Evolutionary conservation across 2,113 vertebrate species (phyloP).

Genomic region (Dromas ardeola): DNA sequence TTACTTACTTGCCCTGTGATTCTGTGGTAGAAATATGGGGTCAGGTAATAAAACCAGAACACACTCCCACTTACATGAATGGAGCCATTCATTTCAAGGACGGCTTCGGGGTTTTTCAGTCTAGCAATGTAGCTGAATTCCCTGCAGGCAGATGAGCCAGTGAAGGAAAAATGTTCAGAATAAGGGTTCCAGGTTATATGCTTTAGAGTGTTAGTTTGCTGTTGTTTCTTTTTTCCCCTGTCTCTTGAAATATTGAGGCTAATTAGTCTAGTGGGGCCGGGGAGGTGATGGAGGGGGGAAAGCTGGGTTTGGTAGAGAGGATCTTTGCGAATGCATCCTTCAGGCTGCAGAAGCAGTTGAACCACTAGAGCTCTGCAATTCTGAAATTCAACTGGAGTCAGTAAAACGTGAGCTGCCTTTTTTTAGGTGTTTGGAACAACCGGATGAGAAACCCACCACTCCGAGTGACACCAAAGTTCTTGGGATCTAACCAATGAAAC

Average conservation of each 20-base stretch:
- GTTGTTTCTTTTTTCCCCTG: neutral
- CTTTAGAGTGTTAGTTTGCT: neutral
- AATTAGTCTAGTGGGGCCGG: neutral
- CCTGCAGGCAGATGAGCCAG: slow-evolving; percentile 35
- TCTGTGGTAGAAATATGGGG: slow-evolving; percentile 47
- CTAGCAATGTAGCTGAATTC: slow-evolving; percentile 45
- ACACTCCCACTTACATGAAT: slow-evolving; percentile 58
- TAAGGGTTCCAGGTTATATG: neutral
- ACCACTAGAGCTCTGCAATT: neutral
- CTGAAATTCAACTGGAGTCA: neutral
- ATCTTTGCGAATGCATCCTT: neutral
- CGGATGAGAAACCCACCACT: neutral
- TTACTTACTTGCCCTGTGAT: slow-evolving; percentile 31
- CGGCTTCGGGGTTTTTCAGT: slow-evolving; percentile 34
- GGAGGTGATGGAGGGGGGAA: neutral
- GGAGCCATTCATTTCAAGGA: slow-evolving; percentile 58
- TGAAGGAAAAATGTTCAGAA: slow-evolving; percentile 20
- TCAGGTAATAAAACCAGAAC: slow-evolving; percentile 59
- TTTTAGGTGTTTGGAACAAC: neutral
- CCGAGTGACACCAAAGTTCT: neutral
- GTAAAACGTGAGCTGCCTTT: neutral
- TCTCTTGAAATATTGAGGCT: neutral
- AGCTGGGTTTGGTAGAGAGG: neutral
- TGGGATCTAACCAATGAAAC: neutral
- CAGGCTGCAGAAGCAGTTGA: neutral